A percentile compares a stretch with the other conserved stretches of the same genome.
phyloP scores from a whole-genome alignment of 2,797 vertebrate species.

The Coluber constrictor region DNA sequence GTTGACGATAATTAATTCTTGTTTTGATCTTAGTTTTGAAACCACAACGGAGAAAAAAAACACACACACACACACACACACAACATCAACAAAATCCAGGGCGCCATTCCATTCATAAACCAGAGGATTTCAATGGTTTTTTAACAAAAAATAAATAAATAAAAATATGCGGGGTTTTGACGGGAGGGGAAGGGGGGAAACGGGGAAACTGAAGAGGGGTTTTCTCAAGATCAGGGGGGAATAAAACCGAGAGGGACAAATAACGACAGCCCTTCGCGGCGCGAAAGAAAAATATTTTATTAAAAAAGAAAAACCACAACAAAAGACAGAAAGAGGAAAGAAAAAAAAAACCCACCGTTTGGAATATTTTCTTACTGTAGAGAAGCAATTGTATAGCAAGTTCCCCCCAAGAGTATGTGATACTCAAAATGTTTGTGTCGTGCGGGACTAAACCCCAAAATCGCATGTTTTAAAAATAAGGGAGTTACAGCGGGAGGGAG shows the following conservation, averaged over 20 bases:
- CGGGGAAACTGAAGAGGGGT: background rate
- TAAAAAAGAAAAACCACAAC: conserved; percentile 56
- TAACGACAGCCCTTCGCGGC: conserved; percentile 57
- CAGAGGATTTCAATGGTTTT: conserved; percentile 66
- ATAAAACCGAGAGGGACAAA: conserved; percentile 22
- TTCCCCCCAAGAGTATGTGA: conserved; percentile 70
- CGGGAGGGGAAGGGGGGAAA: too few relatives aligned
- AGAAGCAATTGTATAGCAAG: conserved; percentile 75
- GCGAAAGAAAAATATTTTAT: conserved; percentile 73
- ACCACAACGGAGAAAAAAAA: conserved; percentile 6
- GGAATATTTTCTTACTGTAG: conserved; percentile 83
- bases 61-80: too few relatives aligned
- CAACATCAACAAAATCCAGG: background rate
- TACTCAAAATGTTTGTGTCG: conserved; percentile 56
- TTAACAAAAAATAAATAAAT: too few relatives aligned
- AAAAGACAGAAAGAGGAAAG: conserved; percentile 64
- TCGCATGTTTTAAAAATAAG: conserved; percentile 59
- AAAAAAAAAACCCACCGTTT: conserved; percentile 64
- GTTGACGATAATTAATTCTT: conserved; percentile 60
- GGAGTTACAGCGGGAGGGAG: background rate
- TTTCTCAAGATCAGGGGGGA: background rate
- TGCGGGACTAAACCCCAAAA: background rate
- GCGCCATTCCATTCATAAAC: conserved; percentile 73
- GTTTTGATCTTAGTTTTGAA: conserved; percentile 65
- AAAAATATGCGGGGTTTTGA: too few relatives aligned